These are phyloP conservation scores for Philaethria dido DNA, from an alignment of 2,888 invertebrate genomes.

Conservation along the genomic window DNA sequence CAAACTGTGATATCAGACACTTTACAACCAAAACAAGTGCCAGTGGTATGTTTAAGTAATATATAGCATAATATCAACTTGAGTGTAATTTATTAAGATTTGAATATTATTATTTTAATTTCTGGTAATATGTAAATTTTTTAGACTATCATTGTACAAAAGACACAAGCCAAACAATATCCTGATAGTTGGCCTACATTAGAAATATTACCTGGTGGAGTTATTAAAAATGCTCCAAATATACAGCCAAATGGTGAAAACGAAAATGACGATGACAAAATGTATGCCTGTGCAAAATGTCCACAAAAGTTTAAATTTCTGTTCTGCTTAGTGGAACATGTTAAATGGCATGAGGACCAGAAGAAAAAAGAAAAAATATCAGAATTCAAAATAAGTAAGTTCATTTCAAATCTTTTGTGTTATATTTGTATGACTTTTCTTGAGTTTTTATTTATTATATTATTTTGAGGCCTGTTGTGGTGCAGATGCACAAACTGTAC, in stretches of 20 bases:
- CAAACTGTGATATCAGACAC: conserved; percentile 62
- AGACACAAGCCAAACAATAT: conserved; percentile 40
- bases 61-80: background rate
- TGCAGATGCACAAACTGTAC: no score
- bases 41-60: conserved; percentile 40
- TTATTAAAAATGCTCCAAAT: conserved; percentile 60
- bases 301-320: conserved; percentile 67
- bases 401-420: background rate
- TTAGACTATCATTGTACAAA: conserved; percentile 30
- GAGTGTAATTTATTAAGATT: background rate
- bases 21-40: conserved; percentile 40
- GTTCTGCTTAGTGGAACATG: conserved; percentile 69
- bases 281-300: conserved; percentile 76
- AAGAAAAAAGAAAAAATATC: conserved; percentile 47
- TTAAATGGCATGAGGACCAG: conserved; percentile 68
- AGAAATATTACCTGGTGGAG: conserved; percentile 74
- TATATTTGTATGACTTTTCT: no score
- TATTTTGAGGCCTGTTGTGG: no score
- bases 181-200: conserved; percentile 72
- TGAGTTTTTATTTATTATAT: no score
- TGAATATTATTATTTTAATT: background rate
- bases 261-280: conserved; percentile 54
- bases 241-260: conserved; percentile 30
- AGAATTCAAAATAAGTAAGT: conserved; percentile 36
- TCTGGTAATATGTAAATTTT: conserved; percentile 2